Conservation (phyloP, 2,888 invertebrate genomes). For the Cephonodes hylas region DNA sequence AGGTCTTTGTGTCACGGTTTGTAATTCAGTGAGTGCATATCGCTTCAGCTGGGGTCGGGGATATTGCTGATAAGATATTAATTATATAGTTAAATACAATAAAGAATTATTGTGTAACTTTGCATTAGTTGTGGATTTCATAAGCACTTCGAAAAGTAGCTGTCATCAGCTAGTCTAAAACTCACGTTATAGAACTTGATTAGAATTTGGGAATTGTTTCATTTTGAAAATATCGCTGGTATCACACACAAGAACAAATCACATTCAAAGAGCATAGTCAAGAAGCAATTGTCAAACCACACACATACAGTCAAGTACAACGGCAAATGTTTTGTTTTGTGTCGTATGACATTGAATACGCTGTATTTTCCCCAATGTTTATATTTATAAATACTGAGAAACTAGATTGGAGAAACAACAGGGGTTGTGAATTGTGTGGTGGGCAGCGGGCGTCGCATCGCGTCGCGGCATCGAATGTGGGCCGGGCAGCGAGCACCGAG, state of each 20-base stretch:
- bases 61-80: neutral
- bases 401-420: neutral
- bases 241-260: too few relatives aligned
- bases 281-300: too few relatives aligned
- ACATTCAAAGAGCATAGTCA: too few relatives aligned
- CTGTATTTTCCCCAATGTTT: too few relatives aligned
- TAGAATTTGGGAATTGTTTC: too few relatives aligned
- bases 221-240: too few relatives aligned
- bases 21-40: neutral
- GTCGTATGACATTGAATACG: too few relatives aligned
- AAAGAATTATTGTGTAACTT: neutral
- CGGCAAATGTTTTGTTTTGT: too few relatives aligned
- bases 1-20: neutral
- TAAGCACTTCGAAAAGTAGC: too few relatives aligned
- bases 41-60: neutral
- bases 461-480: slow-evolving; percentile 41
- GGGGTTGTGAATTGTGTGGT: neutral
- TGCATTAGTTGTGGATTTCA: neutral
- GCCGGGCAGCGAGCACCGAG: slow-evolving; percentile 42
- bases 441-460: neutral
- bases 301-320: too few relatives aligned
- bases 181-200: too few relatives aligned
- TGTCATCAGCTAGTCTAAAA: too few relatives aligned
- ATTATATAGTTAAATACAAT: neutral
- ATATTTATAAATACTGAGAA: neutral